Evolutionary conservation across 92 coral and sea anemone genomes (phyloP).

Genomic region (Actinernus sp.): DNA sequence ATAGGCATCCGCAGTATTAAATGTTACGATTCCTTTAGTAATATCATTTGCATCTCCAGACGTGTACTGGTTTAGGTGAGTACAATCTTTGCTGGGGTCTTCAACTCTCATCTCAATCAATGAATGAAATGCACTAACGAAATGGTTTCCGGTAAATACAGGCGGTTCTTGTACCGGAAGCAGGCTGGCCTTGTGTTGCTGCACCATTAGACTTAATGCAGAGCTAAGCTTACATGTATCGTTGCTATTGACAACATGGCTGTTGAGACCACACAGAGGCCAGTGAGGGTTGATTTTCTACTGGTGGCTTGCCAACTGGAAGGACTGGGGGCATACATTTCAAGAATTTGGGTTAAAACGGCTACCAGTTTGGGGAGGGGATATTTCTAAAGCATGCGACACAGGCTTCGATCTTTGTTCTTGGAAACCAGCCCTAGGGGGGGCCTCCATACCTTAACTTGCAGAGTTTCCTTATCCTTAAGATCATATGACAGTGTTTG

Average conservation of each 20-base stretch:
- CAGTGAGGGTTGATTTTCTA: slow-evolving; percentile 3
- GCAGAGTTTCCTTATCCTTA: slow-evolving; percentile 12
- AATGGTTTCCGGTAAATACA: slow-evolving; percentile 40
- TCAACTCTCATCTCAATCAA: slow-evolving; percentile 33
- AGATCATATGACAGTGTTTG: slow-evolving; percentile 7
- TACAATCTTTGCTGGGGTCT: slow-evolving; percentile 29
- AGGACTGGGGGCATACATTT: slow-evolving; percentile 18
- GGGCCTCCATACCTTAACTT: not conserved
- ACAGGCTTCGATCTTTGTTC: no score
- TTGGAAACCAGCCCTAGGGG: not conserved
- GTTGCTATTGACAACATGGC: not conserved
- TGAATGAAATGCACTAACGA: slow-evolving; percentile 33
- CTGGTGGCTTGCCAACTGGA: slow-evolving; percentile 22
- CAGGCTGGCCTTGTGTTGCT: no score
- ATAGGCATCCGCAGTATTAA: slow-evolving; percentile 47
- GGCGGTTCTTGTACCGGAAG: no score
- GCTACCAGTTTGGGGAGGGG: no score
- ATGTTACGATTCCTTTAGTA: slow-evolving; percentile 39
- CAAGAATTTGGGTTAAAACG: no score
- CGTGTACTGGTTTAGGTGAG: slow-evolving; percentile 42
- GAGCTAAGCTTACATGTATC: slow-evolving; percentile 14
- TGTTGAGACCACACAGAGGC: slow-evolving; percentile 2
- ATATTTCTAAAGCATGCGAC: no score
- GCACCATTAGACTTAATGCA: slow-evolving; percentile 19
- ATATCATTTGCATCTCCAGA: slow-evolving; percentile 49